These are phyloP conservation scores for Hoplias malabaricus DNA, from an alignment of 2,113 vertebrate species.

Conservation along the genomic window DNA sequence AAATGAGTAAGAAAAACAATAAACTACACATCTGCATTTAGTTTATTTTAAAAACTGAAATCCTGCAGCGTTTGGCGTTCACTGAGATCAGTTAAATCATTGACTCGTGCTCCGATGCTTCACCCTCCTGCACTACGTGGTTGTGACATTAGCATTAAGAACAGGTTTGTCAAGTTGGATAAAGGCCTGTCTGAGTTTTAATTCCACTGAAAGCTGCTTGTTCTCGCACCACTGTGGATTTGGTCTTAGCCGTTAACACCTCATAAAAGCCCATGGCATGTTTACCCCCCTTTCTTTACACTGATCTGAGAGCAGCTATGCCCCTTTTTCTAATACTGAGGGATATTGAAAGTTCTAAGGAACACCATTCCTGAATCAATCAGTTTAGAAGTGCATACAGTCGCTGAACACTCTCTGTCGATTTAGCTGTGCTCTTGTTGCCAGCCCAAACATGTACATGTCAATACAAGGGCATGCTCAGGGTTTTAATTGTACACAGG, in stretches of 20 bases:
- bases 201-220: conserved; percentile 52
- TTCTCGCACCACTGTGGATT: conserved; percentile 9
- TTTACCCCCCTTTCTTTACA: conserved; percentile 23
- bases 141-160: conserved; percentile 40
- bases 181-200: conserved; percentile 46
- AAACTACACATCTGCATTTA: too few species aligned
- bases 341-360: too few species aligned
- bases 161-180: conserved; percentile 58
- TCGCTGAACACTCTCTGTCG: not conserved
- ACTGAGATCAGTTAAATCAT: too few species aligned
- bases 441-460: conserved; percentile 23
- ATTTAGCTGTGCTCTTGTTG: not conserved
- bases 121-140: conserved; percentile 27
- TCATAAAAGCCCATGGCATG: not conserved
- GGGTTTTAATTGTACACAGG: not conserved
- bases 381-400: not conserved
- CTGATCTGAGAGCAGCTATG: not conserved
- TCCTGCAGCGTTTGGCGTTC: too few species aligned
- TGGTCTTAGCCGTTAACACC: conserved; percentile 16
- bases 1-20: too few species aligned
- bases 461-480: not conserved
- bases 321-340: not conserved
- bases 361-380: not conserved
- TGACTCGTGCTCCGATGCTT: too few species aligned
- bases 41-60: too few species aligned